Conservation (phyloP, 2,113 vertebrate species). For the Rhea pennata region DNA sequence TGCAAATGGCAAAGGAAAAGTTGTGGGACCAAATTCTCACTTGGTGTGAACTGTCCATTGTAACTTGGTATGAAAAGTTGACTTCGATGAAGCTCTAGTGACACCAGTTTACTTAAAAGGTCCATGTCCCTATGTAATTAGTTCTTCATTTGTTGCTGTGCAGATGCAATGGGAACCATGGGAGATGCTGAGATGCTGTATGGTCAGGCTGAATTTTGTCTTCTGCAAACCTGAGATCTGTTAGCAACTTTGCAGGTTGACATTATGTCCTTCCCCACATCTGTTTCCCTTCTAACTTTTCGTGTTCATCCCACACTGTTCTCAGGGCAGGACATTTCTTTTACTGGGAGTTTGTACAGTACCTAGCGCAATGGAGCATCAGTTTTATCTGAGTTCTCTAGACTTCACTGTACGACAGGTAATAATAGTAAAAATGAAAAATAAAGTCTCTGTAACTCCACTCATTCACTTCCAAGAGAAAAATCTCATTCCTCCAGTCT, state of each 20-base stretch:
- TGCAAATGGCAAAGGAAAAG: neutral
- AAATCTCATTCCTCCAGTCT: slow-evolving; percentile 5
- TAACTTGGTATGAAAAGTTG: neutral
- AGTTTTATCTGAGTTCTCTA: neutral
- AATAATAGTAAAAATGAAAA: neutral
- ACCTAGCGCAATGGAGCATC: neutral
- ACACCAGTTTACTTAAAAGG: neutral
- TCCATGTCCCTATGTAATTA: neutral
- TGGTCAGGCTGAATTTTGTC: neutral
- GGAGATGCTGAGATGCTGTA: neutral
- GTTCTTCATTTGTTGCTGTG: neutral
- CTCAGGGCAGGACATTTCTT: neutral
- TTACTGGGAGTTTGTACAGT: neutral
- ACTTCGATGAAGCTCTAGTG: fast-evolving
- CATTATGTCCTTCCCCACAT: neutral
- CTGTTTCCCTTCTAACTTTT: neutral
- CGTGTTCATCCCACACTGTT: fast-evolving
- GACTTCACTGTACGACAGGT: neutral
- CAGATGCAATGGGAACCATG: neutral
- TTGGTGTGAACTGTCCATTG: neutral
- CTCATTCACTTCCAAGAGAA: slow-evolving; percentile 5
- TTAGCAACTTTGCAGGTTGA: neutral
- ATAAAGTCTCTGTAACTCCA: neutral
- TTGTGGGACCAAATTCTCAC: neutral
- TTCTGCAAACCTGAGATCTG: neutral